phyloP scores from a whole-genome alignment of 2,888 invertebrate genomes.

The Steinernema hermaphroditum region DNA sequence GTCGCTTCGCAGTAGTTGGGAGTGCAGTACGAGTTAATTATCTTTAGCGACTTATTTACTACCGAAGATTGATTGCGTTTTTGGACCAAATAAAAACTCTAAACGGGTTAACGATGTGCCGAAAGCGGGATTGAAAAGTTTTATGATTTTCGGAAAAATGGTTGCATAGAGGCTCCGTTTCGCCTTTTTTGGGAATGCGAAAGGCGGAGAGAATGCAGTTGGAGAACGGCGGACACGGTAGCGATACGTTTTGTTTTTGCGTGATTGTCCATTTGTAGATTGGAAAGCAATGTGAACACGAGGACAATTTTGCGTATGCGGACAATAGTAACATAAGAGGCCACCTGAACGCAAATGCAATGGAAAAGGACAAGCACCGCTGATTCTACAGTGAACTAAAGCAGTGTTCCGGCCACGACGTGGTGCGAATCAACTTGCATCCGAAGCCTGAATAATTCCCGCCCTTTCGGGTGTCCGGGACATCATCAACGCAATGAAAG shows the following conservation, averaged over 20 bases:
- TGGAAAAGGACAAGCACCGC: too few species aligned
- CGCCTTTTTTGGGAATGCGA: background rate
- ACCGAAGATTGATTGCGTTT: constrained; percentile 10
- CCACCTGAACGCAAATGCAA: too few species aligned
- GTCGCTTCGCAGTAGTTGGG: too few species aligned
- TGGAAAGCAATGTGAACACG: too few species aligned
- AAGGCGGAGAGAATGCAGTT: background rate
- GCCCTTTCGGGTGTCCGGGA: background rate
- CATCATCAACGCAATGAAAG: constrained; percentile 16
- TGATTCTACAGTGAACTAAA: too few species aligned
- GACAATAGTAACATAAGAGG: too few species aligned
- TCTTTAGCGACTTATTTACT: constrained; percentile 13
- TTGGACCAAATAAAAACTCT: constrained; percentile 4
- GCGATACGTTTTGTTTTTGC: too few species aligned
- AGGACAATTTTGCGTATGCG: too few species aligned
- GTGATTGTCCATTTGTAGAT: too few species aligned
- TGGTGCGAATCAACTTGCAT: too few species aligned
- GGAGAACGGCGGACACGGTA: background rate
- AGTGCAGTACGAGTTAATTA: constrained; percentile 25
- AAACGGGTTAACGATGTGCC: constrained; percentile 4
- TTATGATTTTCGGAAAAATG: constrained; percentile 20
- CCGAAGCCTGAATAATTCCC: background rate
- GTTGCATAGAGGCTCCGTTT: background rate
- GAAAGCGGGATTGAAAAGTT: background rate
- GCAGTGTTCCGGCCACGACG: too few species aligned